Conservation (phyloP, 2,888 invertebrate species). For the Dasysyrphus albostriatus region DNA sequence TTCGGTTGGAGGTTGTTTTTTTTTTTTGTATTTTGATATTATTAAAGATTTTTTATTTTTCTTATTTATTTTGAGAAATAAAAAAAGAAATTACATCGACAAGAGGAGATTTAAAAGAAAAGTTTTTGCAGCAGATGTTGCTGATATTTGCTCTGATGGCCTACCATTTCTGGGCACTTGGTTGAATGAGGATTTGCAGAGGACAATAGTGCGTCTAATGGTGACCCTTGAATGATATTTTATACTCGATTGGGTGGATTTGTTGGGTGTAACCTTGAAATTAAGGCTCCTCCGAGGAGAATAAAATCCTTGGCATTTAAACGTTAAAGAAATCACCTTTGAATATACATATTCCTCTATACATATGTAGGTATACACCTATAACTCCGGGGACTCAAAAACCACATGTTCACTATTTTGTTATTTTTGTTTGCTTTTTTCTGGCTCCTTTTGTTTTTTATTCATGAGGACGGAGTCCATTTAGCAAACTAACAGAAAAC, state of each 20-base stretch:
- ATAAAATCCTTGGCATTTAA: conserved; percentile 67
- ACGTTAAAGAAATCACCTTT: conserved; percentile 15
- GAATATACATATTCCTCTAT: neutral
- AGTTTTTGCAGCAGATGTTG: conserved; percentile 62
- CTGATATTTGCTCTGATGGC: conserved; percentile 78
- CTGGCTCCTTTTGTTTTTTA: conserved; percentile 15
- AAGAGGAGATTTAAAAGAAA: conserved; percentile 67
- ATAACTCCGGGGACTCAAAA: neutral
- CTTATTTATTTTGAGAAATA: conserved; percentile 65
- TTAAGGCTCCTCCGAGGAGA: conserved; percentile 66
- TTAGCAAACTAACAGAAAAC: conserved; percentile 1
- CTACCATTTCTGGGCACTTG: conserved; percentile 82
- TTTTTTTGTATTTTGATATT: conserved; percentile 62
- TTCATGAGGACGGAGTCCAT: neutral
- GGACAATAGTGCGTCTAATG: conserved; percentile 84
- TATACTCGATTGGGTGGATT: conserved; percentile 70
- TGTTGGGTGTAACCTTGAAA: conserved; percentile 68
- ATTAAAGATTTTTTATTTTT: conserved; percentile 71
- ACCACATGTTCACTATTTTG: conserved; percentile 14
- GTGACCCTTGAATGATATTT: conserved; percentile 73
- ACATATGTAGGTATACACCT: too few species aligned
- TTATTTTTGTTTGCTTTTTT: neutral
- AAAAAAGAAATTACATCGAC: conserved; percentile 73
- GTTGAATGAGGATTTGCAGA: conserved; percentile 83
- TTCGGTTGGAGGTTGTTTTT: conserved; percentile 32